These are phyloP conservation scores for Oreochromis grahami DNA, from an alignment of 2,797 vertebrate species.

Conservation along the genomic window DNA sequence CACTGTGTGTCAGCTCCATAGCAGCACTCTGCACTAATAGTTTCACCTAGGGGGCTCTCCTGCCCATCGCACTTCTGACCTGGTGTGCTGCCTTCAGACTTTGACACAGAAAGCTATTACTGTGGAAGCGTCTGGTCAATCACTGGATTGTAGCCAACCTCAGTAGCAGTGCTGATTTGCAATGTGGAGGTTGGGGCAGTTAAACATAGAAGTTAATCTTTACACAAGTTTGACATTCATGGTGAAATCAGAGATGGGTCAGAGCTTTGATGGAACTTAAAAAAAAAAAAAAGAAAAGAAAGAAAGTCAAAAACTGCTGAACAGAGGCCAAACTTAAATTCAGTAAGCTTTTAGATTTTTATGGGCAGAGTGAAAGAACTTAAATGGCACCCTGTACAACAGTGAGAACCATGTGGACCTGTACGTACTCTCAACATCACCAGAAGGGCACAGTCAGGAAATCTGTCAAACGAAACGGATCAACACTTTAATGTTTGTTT, in stretches of 20 bases:
- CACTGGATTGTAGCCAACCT: neutral
- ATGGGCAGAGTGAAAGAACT: neutral
- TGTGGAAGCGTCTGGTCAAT: neutral
- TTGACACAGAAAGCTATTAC: no score
- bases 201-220: neutral
- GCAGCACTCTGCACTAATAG: neutral
- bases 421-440: neutral
- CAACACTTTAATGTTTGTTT: neutral
- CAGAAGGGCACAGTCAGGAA: neutral
- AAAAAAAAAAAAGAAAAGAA: neutral
- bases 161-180: neutral
- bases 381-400: neutral
- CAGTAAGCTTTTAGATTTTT: neutral
- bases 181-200: neutral
- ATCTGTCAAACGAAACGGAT: neutral
- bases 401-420: fast-evolving
- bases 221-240: neutral
- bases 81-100: no score
- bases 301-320: neutral
- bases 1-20: neutral
- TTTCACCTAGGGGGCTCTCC: neutral
- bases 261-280: neutral
- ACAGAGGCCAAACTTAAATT: neutral
- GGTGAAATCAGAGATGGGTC: neutral
- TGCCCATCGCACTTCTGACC: no score